phyloP scores from a whole-genome alignment of 2,113 vertebrate species.

The Polypterus senegalus region DNA sequence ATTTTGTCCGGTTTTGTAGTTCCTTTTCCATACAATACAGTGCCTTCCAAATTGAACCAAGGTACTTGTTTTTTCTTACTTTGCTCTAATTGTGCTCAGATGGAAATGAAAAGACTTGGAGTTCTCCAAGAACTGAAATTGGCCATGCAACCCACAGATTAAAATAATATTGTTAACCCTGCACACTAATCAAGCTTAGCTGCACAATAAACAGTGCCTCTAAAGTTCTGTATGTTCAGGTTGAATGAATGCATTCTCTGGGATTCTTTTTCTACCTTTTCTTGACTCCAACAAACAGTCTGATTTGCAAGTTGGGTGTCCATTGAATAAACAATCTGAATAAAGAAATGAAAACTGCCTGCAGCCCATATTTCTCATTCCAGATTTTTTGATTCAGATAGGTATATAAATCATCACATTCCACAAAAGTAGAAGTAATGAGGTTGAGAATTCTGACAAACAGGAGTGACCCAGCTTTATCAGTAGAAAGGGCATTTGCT shows the following conservation, averaged over 20 bases:
- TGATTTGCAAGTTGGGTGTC: neutral
- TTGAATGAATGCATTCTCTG: neutral
- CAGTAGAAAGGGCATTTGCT: no score
- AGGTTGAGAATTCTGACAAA: neutral
- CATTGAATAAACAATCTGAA: neutral
- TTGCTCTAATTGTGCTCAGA: no score
- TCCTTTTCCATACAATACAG: no score
- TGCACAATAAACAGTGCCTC: slow-evolving; percentile 39
- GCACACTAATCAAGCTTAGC: slow-evolving; percentile 28
- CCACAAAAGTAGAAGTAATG: neutral
- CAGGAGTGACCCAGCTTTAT: no score
- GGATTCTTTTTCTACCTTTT: neutral
- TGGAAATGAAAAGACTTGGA: slow-evolving; percentile 6
- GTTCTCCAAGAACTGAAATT: slow-evolving; percentile 44
- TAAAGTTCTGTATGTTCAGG: slow-evolving; percentile 12
- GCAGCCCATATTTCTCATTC: neutral
- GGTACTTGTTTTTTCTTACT: no score
- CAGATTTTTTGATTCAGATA: neutral
- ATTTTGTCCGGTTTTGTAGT: no score
- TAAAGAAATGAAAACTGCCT: neutral
- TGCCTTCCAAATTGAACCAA: no score
- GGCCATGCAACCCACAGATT: slow-evolving; percentile 42
- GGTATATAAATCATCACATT: neutral
- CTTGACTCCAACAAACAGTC: slow-evolving; percentile 1
- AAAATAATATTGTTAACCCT: slow-evolving; percentile 30